Percentiles rank a stretch among this genome's conserved stretches.
phyloP scores from a whole-genome alignment of 2,888 invertebrate species.

The Philereme transversata region DNA sequence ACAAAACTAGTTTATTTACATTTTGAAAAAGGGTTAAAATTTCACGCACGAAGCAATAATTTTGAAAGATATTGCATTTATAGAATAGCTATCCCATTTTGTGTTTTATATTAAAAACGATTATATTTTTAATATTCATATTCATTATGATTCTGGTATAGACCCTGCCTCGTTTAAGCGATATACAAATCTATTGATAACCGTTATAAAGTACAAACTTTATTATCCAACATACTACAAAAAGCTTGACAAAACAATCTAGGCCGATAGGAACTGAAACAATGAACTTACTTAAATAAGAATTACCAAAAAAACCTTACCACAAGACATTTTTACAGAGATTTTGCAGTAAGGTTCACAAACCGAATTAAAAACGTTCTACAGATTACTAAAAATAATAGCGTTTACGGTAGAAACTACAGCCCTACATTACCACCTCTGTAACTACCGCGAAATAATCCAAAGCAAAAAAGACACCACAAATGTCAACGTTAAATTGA shows the following conservation, averaged over 20 bases:
- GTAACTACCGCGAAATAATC: slow-evolving; percentile 21
- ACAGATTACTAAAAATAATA: slow-evolving; percentile 34
- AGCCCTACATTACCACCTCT: slow-evolving; percentile 16
- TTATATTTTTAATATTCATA: slow-evolving; percentile 55
- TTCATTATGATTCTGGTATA: slow-evolving; percentile 73
- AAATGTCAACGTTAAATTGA: slow-evolving; percentile 36
- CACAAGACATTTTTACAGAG: slow-evolving; percentile 3
- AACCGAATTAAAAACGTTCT: slow-evolving; percentile 57
- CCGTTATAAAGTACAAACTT: slow-evolving; percentile 35
- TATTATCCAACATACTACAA: slow-evolving; percentile 61
- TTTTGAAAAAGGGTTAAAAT: slow-evolving; percentile 17
- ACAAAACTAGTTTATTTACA: slow-evolving; percentile 15
- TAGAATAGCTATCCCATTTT: slow-evolving; percentile 72
- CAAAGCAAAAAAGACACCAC: slow-evolving; percentile 18
- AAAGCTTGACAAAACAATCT: slow-evolving; percentile 74
- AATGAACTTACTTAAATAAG: slow-evolving; percentile 42
- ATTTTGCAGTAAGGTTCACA: slow-evolving; percentile 4
- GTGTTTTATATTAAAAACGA: slow-evolving; percentile 54
- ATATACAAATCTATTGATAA: slow-evolving; percentile 62
- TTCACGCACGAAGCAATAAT: slow-evolving; percentile 11
- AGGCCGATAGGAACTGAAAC: slow-evolving; percentile 81
- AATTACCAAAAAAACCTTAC: slow-evolving; percentile 16
- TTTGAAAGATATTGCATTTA: slow-evolving; percentile 42
- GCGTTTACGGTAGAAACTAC: slow-evolving; percentile 10
- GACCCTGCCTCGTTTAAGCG: slow-evolving; percentile 83